phyloP scores from a whole-genome alignment of 2,797 vertebrate genomes.

The Sciurus vulgaris region DNA sequence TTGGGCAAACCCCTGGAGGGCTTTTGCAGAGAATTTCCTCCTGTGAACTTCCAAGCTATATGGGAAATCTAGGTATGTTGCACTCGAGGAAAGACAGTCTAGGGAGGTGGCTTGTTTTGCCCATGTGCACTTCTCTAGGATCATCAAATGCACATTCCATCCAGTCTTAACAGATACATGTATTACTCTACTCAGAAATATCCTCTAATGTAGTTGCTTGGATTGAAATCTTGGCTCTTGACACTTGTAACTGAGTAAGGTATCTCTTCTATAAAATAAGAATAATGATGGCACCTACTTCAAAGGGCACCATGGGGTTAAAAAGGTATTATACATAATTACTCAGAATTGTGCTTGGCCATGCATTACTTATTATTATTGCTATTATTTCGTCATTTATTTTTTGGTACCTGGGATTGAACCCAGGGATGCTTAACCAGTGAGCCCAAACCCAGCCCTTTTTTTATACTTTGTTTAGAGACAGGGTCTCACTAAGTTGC shows the following conservation, averaged over 20 bases:
- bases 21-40: neutral
- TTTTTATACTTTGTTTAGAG: too few species aligned
- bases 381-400: neutral
- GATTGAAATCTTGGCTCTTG: neutral
- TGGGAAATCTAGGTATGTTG: neutral
- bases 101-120: neutral
- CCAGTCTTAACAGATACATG: neutral
- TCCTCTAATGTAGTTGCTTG: neutral
- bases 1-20: neutral
- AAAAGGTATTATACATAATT: neutral
- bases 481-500: too few species aligned
- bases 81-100: neutral
- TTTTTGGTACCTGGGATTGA: too few species aligned
- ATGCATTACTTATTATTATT: neutral
- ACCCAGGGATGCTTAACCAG: too few species aligned
- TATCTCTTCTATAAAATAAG: neutral
- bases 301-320: neutral
- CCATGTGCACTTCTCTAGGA: neutral
- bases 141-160: neutral
- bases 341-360: neutral
- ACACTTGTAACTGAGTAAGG: neutral
- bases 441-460: too few species aligned
- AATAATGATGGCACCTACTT: neutral
- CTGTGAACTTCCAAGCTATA: neutral
- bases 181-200: slow-evolving; percentile 9